Percentiles rank a stretch among this genome's conserved stretches.
Conservation (phyloP, 2,797 vertebrate species). For the Crax fasciolata region DNA sequence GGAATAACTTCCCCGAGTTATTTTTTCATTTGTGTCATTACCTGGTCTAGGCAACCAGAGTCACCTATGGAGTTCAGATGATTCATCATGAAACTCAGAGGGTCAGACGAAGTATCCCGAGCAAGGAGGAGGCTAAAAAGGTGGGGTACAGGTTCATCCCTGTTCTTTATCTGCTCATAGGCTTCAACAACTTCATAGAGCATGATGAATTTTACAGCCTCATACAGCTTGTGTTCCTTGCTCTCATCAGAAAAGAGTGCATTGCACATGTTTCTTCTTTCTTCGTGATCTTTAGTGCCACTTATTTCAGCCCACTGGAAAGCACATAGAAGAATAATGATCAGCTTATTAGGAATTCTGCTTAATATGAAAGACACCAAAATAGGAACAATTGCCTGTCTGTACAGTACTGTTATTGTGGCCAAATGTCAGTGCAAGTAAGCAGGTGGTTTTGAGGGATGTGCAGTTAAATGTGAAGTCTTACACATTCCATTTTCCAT, state of each 20-base stretch:
- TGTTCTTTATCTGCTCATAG: slow-evolving; percentile 81
- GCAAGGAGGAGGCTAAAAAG: slow-evolving; percentile 82
- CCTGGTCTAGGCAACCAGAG: slow-evolving; percentile 83
- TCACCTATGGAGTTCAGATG: slow-evolving; percentile 85
- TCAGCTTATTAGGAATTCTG: neutral
- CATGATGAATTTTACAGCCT: slow-evolving; percentile 88
- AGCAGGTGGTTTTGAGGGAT: neutral
- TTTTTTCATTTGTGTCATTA: slow-evolving; percentile 37
- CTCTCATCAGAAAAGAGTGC: slow-evolving; percentile 82
- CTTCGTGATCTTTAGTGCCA: slow-evolving; percentile 79
- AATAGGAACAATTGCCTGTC: neutral
- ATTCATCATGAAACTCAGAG: slow-evolving; percentile 89
- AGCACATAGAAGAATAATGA: neutral
- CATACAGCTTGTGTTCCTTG: slow-evolving; percentile 83
- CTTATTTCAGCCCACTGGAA: slow-evolving; percentile 84
- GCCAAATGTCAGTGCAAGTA: neutral
- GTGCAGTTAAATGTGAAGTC: neutral
- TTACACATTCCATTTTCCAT: neutral
- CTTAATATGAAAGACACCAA: neutral
- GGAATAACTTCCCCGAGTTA: neutral
- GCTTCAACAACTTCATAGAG: slow-evolving; percentile 84
- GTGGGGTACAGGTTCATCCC: slow-evolving; percentile 50
- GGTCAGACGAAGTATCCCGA: slow-evolving; percentile 83
- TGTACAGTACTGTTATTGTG: neutral
- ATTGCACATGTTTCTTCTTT: slow-evolving; percentile 81